Base-by-base conservation (phyloP, 2,113 vertebrate genomes). In the Dasyornis broadbenti region DNA sequence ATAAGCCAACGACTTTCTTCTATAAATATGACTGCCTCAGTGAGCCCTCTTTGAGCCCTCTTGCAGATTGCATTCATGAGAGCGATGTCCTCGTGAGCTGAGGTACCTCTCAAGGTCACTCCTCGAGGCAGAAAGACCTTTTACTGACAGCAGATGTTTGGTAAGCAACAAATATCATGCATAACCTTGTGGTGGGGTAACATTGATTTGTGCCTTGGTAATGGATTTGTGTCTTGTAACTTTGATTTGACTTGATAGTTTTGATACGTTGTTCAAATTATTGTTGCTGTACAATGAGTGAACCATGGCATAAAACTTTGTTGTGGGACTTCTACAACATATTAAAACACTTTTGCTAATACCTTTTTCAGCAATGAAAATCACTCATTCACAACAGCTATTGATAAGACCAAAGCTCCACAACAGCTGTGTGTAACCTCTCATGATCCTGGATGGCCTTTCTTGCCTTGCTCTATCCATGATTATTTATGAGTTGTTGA, bases 81-180 rank as follows among this genome's bases (percentile, higher is more conserved):
- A 4, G 3, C 7, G 39, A 69, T 10, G 26, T 75, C 35, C 26
- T 11, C 8, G 57, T 45, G 45, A 75, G 33, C 35, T 60, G 40
- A 23, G 22, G 56, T 15, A 1, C 5, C 26, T 54, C 20, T 45
- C 26, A 18, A 35, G 10, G 8, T 30, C 30, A 8, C 4, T 82
- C 5, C 28, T 78, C 2, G 6, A 69, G 59, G 33, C 30, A 73
- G 22, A 68, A 52, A 77, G 19, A 37, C 5, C 9, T 70, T 69
- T 28, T 12, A 70, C 30, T 50, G 21, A 17, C 1, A 4, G 42
- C 28, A 54, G 14, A 13, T 63, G 8, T 73, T 69, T 23, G 24
- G 24, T 56, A 40, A 61, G 26, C 0, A 1, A 75, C 45, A 2
- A 12, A 14, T 70, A 56, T 4, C 5, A 4, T 3, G 1, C 23